A percentile compares a stretch with the other conserved stretches of the same genome.
phyloP scores from a whole-genome alignment of 2,113 vertebrate genomes.

The Otocyon megalotis region DNA sequence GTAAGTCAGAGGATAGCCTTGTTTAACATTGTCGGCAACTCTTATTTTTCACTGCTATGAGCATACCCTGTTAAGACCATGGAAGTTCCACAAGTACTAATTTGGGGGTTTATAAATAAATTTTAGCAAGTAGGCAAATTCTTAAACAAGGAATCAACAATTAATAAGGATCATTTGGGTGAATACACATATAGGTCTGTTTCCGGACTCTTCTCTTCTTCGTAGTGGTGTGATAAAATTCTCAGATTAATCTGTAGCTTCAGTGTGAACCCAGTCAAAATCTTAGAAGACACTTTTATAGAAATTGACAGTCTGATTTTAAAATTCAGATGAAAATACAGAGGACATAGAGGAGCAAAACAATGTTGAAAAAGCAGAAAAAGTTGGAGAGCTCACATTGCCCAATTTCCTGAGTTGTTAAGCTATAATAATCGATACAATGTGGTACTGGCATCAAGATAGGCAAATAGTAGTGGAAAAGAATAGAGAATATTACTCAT shows the following conservation, averaged over 20 bases:
- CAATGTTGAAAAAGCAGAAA: background rate
- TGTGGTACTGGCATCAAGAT: background rate
- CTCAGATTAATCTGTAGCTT: background rate
- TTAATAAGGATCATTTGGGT: background rate
- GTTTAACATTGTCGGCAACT: background rate
- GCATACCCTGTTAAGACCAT: background rate
- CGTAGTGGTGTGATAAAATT: background rate
- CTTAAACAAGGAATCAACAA: background rate
- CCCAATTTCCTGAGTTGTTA: background rate
- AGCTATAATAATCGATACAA: background rate
- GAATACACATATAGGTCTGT: background rate
- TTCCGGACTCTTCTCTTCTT: background rate
- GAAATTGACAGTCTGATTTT: constrained; percentile 8
- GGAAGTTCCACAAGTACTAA: background rate
- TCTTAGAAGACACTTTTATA: background rate
- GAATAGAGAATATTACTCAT: background rate
- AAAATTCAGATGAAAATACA: background rate
- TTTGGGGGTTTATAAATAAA: background rate
- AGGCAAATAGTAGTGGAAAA: background rate
- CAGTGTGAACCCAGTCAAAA: constrained; percentile 12
- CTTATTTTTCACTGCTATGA: background rate
- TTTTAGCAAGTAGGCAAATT: background rate
- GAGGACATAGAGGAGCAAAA: background rate
- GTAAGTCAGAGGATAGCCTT: background rate
- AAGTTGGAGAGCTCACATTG: background rate